Conservation (phyloP, 2,797 vertebrate species). For the Pogonophryne albipinna region DNA sequence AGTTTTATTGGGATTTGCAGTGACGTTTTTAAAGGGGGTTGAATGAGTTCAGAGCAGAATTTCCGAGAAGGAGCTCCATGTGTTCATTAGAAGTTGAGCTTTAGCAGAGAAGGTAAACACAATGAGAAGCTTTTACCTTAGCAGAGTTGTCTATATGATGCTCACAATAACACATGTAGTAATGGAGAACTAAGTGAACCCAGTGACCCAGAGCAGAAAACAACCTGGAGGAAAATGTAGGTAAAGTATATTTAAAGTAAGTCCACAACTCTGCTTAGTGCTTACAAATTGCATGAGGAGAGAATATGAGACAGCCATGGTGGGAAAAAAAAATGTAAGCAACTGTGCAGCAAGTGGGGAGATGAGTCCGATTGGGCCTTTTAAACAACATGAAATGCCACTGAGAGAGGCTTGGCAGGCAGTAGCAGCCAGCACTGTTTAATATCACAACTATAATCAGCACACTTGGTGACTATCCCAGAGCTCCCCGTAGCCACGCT, state of each 20-base stretch:
- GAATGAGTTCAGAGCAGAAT: slow-evolving; percentile 73
- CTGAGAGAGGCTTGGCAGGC: slow-evolving; percentile 77
- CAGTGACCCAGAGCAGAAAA: slow-evolving; percentile 42
- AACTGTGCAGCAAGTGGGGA: slow-evolving; percentile 63
- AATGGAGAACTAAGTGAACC: slow-evolving; percentile 38
- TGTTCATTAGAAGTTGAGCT: slow-evolving; percentile 66
- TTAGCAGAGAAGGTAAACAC: slow-evolving; percentile 68
- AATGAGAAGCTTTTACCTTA: slow-evolving; percentile 46
- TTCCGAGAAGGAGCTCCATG: slow-evolving; percentile 68
- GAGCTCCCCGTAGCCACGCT: slow-evolving; percentile 73
- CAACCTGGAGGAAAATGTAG: slow-evolving; percentile 41
- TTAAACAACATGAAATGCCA: slow-evolving; percentile 80
- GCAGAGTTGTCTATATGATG: slow-evolving; percentile 41
- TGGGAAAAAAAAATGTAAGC: slow-evolving; percentile 55
- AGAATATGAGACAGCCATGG: slow-evolving; percentile 62
- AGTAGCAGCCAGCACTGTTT: slow-evolving; percentile 77
- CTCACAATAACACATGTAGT: slow-evolving; percentile 23
- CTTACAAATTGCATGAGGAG: slow-evolving; percentile 54
- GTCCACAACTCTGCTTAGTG: slow-evolving; percentile 48
- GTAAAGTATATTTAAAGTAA: slow-evolving; percentile 70
- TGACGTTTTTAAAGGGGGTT: slow-evolving; percentile 75
- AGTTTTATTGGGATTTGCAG: slow-evolving; percentile 77
- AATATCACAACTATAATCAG: slow-evolving; percentile 83
- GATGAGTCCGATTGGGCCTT: slow-evolving; percentile 72
- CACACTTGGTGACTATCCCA: slow-evolving; percentile 79